Base-by-base conservation (phyloP, 2,888 invertebrate species). In the Lissocephala sabroskyi region DNA sequence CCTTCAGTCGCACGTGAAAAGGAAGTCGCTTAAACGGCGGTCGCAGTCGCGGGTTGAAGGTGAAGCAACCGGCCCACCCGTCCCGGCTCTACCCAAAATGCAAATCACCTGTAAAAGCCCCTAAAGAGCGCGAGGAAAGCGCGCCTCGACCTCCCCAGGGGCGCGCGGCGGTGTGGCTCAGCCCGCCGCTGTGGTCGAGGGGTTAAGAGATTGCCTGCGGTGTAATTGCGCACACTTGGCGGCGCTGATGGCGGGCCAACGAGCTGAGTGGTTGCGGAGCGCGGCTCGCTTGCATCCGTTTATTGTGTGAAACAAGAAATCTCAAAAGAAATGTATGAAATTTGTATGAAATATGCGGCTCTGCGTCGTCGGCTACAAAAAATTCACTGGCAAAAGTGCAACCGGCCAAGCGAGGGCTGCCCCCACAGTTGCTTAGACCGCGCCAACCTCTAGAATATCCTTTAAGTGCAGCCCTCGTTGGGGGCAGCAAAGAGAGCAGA, bases 291-390 rank as follows among this genome's bases (percentile, higher is more conserved):
- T n/a, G 35, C 35, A 35, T 16, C 5, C 18, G 11, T 18, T 74
- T 77, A 68, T 78, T 68, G 78, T 76, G 66, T 52, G 54, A 78
- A 76, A 77, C 71, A 70, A 71, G 75, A 78, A 62, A 70, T 65
- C 71, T 75, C 54, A 59, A 65, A 62, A 70, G 78, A 70, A 62
- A 51, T 62, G 75, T 65, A 77, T 70, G 59, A 68, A 68, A 68
- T 74, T 68, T 68, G 70, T 77, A 74, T 67, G 70, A 37, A 37
- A 23, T 37, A 37, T 37, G 37, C 23, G n/a, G 18, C 23, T 23
- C 23, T 5, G 23, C 23, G 7, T 23, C 23, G 23, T 23, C 7
- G 23, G 23, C 7, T 23, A 23, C 23, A 23, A 23, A 1, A 59
- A 59, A 51, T 57, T 62, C 53, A 51, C 74, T 17, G 62, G 46